Evolutionary conservation across 1,140 invertebrate genomes (phyloP).

Genomic region (Polyergus mexicanus): DNA sequence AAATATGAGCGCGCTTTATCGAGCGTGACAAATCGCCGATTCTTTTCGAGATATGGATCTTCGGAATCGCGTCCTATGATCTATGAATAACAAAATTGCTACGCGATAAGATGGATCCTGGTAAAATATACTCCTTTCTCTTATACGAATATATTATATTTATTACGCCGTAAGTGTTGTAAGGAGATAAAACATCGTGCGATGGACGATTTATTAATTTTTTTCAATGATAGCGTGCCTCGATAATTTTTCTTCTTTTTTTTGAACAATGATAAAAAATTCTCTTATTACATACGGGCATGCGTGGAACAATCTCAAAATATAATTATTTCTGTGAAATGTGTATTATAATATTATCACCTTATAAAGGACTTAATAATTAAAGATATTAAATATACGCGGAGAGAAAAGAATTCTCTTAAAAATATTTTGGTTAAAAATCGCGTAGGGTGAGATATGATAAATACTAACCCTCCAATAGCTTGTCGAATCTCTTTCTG

Average conservation of each 20-base stretch:
- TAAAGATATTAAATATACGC: not conserved
- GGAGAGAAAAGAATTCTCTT: not conserved
- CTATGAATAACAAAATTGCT: conserved; percentile 26
- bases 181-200: not conserved
- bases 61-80: conserved; percentile 4
- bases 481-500: conserved; percentile 94
- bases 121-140: conserved; percentile 19
- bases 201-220: not conserved
- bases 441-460: not conserved
- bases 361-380: not conserved
- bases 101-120: conserved; percentile 14
- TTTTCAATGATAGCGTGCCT: too few relatives aligned
- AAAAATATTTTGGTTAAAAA: not conserved
- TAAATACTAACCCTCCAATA: conserved; percentile 90
- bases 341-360: too few relatives aligned
- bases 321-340: too few relatives aligned
- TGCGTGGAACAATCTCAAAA: too few relatives aligned
- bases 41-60: conserved; percentile 50
- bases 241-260: too few relatives aligned
- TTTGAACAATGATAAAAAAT: too few relatives aligned
- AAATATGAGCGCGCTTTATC: conserved; percentile 70
- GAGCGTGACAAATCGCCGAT: conserved; percentile 72
- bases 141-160: conserved; percentile 33
- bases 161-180: conserved; percentile 31
- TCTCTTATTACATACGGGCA: too few relatives aligned